Conservation (phyloP, 2,888 invertebrate species). For the Lasioglossum figueresi region DNA sequence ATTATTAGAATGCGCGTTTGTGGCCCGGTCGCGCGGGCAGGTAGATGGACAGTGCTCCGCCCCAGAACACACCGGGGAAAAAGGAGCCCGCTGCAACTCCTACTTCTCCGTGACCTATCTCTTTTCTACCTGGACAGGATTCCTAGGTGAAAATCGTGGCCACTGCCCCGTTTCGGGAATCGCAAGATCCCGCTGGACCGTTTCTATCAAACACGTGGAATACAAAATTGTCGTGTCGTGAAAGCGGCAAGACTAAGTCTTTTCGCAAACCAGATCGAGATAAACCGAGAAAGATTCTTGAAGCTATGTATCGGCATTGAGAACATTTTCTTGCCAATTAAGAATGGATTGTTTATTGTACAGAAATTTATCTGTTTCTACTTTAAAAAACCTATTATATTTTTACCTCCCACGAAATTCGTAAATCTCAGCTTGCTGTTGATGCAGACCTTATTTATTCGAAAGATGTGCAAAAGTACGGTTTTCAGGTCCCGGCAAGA, state of each 20-base stretch:
- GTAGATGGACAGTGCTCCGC: constrained; percentile 81
- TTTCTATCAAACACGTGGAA: background rate
- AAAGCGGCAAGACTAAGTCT: no score
- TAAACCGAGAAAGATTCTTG: no score
- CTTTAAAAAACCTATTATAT: no score
- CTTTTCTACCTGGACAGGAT: constrained; percentile 61
- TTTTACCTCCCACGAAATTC: no score
- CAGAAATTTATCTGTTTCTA: no score
- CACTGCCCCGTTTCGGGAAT: constrained; percentile 31
- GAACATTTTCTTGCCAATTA: no score
- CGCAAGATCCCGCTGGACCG: background rate
- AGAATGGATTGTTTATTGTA: no score
- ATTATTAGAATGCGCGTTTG: constrained; percentile 82
- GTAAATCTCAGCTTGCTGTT: background rate
- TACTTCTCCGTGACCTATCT: constrained; percentile 60
- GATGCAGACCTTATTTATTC: background rate
- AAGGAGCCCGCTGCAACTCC: constrained; percentile 65
- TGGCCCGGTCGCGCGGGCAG: constrained; percentile 75
- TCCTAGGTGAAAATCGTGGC: constrained; percentile 64
- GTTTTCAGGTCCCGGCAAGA: background rate
- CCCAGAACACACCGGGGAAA: constrained; percentile 63
- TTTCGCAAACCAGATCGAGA: no score
- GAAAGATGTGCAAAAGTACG: background rate
- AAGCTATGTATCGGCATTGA: background rate
- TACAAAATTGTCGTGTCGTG: background rate